Conservation (phyloP, 2,113 vertebrate genomes). For the Amphiprion percula region DNA sequence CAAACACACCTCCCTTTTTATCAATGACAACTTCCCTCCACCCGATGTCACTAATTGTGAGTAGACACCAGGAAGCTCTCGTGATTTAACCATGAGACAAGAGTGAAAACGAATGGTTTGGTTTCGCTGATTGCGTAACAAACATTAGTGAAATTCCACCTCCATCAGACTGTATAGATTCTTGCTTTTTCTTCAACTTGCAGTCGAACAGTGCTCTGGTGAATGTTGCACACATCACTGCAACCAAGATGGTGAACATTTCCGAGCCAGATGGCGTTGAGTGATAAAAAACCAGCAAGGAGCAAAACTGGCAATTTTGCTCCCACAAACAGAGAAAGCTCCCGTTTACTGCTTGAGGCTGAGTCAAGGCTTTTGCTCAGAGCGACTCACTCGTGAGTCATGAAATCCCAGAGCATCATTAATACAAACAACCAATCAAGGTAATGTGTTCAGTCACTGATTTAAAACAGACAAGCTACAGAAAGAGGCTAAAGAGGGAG, state of each 20-base stretch:
- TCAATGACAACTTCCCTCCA: slow-evolving; percentile 93
- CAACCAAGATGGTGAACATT: slow-evolving; percentile 3
- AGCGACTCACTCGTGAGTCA: slow-evolving; percentile 10
- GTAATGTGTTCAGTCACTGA: neutral
- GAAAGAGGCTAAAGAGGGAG: neutral
- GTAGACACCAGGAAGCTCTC: slow-evolving; percentile 60
- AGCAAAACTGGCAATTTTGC: slow-evolving; percentile 32
- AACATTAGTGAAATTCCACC: no score
- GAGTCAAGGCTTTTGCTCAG: neutral
- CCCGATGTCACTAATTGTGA: slow-evolving; percentile 97
- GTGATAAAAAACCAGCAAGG: slow-evolving; percentile 21
- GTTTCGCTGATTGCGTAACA: no score
- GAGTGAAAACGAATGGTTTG: no score
- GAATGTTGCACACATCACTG: neutral
- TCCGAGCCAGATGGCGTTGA: slow-evolving; percentile 27
- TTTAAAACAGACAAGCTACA: neutral
- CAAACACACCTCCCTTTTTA: slow-evolving; percentile 94
- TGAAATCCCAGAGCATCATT: neutral
- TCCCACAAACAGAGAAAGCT: neutral
- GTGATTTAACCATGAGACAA: neutral
- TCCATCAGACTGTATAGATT: neutral
- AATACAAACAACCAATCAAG: neutral
- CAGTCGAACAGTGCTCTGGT: neutral
- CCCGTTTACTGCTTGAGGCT: neutral
- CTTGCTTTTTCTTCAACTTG: neutral